Conservation (phyloP, 2,113 vertebrate genomes). For the Delphinapterus leucas region DNA sequence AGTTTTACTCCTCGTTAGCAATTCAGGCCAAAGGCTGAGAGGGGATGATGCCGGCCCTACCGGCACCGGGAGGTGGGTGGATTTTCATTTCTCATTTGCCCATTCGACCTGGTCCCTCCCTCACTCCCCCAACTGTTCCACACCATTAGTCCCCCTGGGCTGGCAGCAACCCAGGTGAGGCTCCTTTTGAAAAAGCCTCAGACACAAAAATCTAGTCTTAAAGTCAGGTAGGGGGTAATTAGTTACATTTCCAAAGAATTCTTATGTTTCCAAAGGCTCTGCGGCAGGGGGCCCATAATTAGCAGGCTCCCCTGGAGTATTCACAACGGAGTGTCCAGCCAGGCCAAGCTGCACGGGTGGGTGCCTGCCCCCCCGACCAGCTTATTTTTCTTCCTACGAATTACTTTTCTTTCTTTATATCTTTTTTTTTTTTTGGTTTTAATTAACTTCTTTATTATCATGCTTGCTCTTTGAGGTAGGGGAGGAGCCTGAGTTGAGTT, state of each 20-base stretch:
- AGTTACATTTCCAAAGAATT: conserved; percentile 60
- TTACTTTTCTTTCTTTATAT: background rate
- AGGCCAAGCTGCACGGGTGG: background rate
- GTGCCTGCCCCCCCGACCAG: background rate
- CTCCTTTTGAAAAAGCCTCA: background rate
- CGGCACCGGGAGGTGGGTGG: background rate
- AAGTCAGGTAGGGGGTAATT: conserved; percentile 60
- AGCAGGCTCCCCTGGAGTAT: background rate
- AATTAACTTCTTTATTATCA: background rate
- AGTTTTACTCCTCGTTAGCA: background rate
- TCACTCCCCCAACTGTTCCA: rapidly evolving
- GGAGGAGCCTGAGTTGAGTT: background rate
- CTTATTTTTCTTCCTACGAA: background rate
- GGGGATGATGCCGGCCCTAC: too few relatives aligned
- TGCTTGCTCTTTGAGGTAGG: background rate
- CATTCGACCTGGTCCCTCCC: rapidly evolving
- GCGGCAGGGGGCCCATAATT: conserved; percentile 1
- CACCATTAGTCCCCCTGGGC: background rate
- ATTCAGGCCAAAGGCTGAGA: background rate
- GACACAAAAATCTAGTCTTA: background rate
- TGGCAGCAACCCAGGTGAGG: background rate
- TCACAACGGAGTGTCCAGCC: background rate
- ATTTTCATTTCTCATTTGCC: background rate
- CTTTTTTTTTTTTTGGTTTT: background rate
- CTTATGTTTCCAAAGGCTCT: conserved; percentile 42